phyloP scores from a whole-genome alignment of 2,113 vertebrate genomes.

The Barnardius zonarius region DNA sequence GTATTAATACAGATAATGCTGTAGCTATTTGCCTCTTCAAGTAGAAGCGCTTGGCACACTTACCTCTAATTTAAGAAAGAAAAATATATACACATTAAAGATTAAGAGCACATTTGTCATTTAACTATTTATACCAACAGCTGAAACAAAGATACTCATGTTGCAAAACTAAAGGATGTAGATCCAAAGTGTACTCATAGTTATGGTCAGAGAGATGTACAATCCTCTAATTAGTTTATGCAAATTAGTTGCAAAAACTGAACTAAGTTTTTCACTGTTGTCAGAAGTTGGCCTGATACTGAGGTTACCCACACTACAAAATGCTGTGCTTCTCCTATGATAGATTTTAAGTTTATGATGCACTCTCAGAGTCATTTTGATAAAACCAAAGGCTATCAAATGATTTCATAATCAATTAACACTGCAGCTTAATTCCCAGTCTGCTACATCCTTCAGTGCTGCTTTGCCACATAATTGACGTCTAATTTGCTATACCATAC shows the following conservation, averaged over 20 bases:
- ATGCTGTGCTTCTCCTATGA: not conserved
- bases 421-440: slow-evolving; percentile 53
- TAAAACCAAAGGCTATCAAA: slow-evolving; percentile 49
- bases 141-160: not conserved
- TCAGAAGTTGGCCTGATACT: not conserved
- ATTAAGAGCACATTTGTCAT: not conserved
- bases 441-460: slow-evolving; percentile 19
- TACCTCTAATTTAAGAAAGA: not conserved
- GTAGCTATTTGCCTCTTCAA: not conserved
- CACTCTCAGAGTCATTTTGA: slow-evolving; percentile 29
- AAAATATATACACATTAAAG: not conserved
- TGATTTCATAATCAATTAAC: slow-evolving; percentile 67
- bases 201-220: not conserved
- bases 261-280: not conserved
- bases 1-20: not conserved
- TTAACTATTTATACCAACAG: not conserved
- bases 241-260: not conserved
- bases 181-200: not conserved
- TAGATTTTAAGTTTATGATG: slow-evolving; percentile 33
- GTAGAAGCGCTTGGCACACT: not conserved
- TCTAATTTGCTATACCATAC: slow-evolving; percentile 48
- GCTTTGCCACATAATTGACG: slow-evolving; percentile 36
- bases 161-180: not conserved
- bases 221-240: not conserved
- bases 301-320: not conserved